Evolutionary conservation across 2,797 vertebrate genomes (phyloP), one percentile per base, ranked within the genome.

Genomic region (Poeciliopsis presidionis): DNA sequence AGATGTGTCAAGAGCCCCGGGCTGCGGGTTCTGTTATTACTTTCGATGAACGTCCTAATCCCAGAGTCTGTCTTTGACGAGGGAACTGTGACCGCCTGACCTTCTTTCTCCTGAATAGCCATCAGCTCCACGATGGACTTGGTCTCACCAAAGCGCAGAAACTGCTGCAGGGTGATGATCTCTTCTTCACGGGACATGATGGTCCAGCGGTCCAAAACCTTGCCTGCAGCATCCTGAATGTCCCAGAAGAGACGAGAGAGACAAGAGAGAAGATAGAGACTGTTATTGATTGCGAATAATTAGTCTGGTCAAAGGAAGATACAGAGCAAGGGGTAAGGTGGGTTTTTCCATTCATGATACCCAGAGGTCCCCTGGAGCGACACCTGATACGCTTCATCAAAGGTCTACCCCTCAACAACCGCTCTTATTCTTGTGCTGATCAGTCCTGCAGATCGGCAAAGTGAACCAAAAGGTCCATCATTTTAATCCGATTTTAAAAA

Each of bases 171-270:
- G 95, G 98, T 99, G 95, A 99, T 99, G 94, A 99, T 99, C 95
- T 99, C 98, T 88, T 99, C 98, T 97, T 99, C 98, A 92, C 98
- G 96, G 92, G 98, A 99, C 98, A 99, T 99, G 95, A 99, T 99
- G 94, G 96, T 96, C 98, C 98, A 99, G 93, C 98, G 98, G 96
- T 99, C 98, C 95, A 99, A 95, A 94, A 99, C 98, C 95, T 99
- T 99, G 96, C 98, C 98, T 92, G 98, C 98, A 97, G 97, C 95
- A 95, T 99, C 98, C 98, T 99, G 95, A 85, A 96, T 95, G 95
- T 94, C 97, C 96, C 95, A 97, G 95, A 95, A 97, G 95, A 97
- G 94, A 97, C 13, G 5, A 94, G 96, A 93, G 94, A 96, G 94
- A 97, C 95, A 96, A 93, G 94, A 96, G 95, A 97, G 92, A 96